Conservation (phyloP, 2,797 vertebrate genomes). For the Pseudochirops corinnae region DNA sequence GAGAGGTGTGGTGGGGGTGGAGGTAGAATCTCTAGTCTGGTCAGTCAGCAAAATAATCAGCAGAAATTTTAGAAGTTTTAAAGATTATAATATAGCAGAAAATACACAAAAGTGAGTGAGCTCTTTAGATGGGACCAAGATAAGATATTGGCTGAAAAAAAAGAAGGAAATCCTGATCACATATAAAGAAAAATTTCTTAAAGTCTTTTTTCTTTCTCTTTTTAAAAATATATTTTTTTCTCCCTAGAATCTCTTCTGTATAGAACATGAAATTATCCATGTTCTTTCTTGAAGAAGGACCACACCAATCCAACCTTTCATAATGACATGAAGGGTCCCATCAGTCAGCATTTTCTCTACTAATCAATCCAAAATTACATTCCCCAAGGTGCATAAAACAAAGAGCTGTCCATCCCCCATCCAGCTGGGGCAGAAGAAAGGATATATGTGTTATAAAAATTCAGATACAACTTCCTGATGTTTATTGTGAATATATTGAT, state of each 20-base stretch:
- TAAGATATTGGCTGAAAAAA: not conserved
- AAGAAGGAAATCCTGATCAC: not conserved
- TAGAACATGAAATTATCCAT: not conserved
- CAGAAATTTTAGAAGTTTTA: not conserved
- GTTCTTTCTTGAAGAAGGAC: not conserved
- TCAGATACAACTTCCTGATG: not conserved
- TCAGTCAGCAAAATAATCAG: not conserved
- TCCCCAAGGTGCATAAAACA: not conserved
- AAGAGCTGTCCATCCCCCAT: not conserved
- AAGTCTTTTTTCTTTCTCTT: not conserved
- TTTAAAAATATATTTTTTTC: no score
- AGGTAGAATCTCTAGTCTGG: not conserved
- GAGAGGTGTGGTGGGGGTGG: not conserved
- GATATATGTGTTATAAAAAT: constrained; percentile 36
- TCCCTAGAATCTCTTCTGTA: not conserved
- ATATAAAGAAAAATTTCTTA: not conserved
- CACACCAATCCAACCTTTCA: not conserved
- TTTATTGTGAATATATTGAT: constrained; percentile 21
- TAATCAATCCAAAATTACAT: not conserved
- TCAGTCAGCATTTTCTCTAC: not conserved
- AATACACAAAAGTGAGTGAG: not conserved
- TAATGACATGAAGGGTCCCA: not conserved
- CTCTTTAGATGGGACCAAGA: not conserved
- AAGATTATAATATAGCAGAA: not conserved
- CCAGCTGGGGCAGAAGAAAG: not conserved